Base-by-base conservation (phyloP, 2,888 invertebrate genomes). In the Incurvaria masculella region DNA sequence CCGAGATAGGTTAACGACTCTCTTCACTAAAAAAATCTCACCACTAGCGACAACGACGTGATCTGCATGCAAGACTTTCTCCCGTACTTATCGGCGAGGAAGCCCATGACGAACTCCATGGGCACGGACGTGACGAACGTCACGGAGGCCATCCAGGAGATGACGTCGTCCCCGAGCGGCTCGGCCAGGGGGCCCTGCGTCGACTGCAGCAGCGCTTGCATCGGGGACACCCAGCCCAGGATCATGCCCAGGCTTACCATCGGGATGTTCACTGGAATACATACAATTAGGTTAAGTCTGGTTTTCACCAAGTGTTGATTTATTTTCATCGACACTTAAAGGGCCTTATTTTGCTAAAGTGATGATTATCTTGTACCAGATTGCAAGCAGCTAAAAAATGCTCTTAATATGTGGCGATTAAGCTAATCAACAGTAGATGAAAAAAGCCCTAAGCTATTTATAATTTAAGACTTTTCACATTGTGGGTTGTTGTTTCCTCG, bases 141-240 rank as follows among this genome's bases (percentile, higher is more conserved):
- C 11, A 81, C 62, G 2, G 82, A 80, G 0, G 80, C 82, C 66
- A 84, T 72, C 80, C 82, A 81, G 20, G 81, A 79, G 21, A 80
- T 72, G 42, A 74, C 72, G 43, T 79, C 72, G 52, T 78, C 71
- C 1, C 69, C 66, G 56, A 83, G 68, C 0, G 75, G 72, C 20
- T 68, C 68, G 1, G 78, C 79, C 0, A 80, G 69, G 0, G 81
- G 80, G 0, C 80, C 75, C n/a, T 62, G 56, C 1, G 61, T 57
- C 1, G 72, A 66, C 56, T 80, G 71, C 11, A 83, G 69, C 23
- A 80, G 63, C 0, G 79, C 75, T 2, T 81, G 72, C 66, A 81
- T 80, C 2, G 82, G 81, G 0, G 83, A 81, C 54, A 81, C 75
- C 81, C 82, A 83, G 1, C 82, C 83, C 60, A 80, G 71, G 50